These are phyloP conservation scores for Ceyx erithaca DNA, from an alignment of 2,797 vertebrate genomes.

Conservation along the genomic window DNA sequence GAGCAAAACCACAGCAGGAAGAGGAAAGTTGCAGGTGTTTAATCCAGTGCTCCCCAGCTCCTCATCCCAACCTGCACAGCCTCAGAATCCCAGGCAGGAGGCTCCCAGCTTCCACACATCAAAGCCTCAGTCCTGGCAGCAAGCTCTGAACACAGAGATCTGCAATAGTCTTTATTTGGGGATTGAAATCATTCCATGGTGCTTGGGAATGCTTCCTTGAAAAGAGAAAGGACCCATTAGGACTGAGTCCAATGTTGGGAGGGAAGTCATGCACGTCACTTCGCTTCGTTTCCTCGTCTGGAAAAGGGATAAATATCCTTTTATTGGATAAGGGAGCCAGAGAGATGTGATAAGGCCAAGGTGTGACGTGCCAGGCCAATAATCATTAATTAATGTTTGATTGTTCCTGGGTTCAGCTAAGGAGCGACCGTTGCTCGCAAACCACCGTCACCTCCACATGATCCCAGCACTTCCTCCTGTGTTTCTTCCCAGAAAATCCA, in stretches of 20 bases:
- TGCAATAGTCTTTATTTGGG: background rate
- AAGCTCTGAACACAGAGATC: background rate
- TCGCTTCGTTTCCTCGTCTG: background rate
- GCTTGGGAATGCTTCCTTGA: background rate
- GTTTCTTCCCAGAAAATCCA: background rate
- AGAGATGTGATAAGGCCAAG: slow-evolving; percentile 12
- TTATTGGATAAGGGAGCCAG: background rate
- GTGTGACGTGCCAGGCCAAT: background rate
- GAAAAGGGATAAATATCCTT: background rate
- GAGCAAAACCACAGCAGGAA: background rate
- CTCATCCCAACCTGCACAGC: background rate
- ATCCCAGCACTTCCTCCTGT: background rate
- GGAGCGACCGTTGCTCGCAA: background rate
- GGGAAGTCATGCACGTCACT: no score
- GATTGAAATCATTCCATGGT: background rate
- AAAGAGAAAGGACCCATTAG: background rate
- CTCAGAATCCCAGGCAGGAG: background rate
- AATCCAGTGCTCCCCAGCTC: background rate
- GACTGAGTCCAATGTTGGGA: background rate
- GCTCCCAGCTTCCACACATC: background rate
- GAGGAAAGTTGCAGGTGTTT: background rate
- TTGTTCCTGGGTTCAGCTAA: slow-evolving; percentile 13
- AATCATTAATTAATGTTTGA: slow-evolving; percentile 58
- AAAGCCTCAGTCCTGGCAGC: background rate
- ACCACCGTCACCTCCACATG: background rate